phyloP scores from a whole-genome alignment of 1,140 invertebrate genomes.

The Drosophila sturtevanti region DNA sequence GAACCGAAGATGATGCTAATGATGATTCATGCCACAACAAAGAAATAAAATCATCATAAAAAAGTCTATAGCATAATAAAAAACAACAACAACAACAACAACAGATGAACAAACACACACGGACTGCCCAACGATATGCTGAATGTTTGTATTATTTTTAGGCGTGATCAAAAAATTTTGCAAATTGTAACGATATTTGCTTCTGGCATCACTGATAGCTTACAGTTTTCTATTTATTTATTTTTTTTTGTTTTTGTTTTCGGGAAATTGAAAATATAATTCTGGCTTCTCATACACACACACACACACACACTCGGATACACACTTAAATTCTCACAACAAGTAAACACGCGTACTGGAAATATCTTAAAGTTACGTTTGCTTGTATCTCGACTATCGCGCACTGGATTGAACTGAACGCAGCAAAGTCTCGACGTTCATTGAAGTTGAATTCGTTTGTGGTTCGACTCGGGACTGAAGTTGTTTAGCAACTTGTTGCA shows the following conservation, averaged over 20 bases:
- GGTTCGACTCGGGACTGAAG: conserved; percentile 32
- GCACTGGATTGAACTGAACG: conserved; percentile 65
- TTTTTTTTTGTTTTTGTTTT: conserved; percentile 20
- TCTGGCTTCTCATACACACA: conserved; percentile 31
- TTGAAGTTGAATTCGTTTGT: conserved; percentile 71
- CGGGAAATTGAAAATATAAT: conserved; percentile 2
- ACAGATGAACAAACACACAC: conserved; percentile 33
- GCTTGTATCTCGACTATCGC: conserved; percentile 46
- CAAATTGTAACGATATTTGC: conserved; percentile 28
- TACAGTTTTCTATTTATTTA: conserved; percentile 17
- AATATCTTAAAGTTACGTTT: conserved; percentile 54
- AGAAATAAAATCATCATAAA: conserved; percentile 6
- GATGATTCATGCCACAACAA: conserved; percentile 35
- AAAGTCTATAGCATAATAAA: not conserved
- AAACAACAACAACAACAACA: conserved; percentile 20
- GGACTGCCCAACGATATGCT: conserved; percentile 35
- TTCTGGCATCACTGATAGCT: not conserved
- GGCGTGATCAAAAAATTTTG: conserved; percentile 54
- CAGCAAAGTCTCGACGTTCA: conserved; percentile 68
- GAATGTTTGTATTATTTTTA: conserved; percentile 53
- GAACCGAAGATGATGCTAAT: conserved; percentile 18
- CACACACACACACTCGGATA: conserved; percentile 21
- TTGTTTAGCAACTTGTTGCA: conserved; percentile 75
- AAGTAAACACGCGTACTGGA: conserved; percentile 40
- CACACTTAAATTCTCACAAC: too few relatives aligned